Conservation (phyloP, 2,797 vertebrate genomes). For the Tokudaia muenninki region DNA sequence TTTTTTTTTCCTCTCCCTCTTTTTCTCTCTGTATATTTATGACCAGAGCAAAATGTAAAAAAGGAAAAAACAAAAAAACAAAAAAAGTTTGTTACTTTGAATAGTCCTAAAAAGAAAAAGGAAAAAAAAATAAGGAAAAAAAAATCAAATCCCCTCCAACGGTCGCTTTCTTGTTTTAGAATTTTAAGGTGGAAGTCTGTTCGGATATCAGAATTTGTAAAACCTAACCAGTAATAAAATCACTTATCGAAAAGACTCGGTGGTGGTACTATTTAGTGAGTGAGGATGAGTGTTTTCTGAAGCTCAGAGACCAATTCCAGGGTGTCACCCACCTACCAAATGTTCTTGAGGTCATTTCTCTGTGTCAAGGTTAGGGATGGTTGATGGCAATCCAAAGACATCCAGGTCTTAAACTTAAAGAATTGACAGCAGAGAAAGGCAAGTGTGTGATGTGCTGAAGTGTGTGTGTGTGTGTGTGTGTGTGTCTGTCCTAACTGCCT, state of each 20-base stretch:
- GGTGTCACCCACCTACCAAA: background rate
- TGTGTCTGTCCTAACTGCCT: background rate
- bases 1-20: conserved; percentile 86
- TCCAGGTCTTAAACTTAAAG: background rate
- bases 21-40: conserved; percentile 93
- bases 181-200: conserved; percentile 90
- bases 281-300: background rate
- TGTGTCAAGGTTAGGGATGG: background rate
- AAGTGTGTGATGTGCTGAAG: background rate
- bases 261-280: conserved; percentile 79
- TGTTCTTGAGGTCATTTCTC: background rate
- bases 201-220: conserved; percentile 92
- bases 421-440: background rate
- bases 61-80: conserved; percentile 69
- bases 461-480: background rate
- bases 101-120: conserved; percentile 86
- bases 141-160: conserved; percentile 85
- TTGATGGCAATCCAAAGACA: background rate
- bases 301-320: background rate
- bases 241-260: conserved; percentile 88
- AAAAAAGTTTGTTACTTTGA: conserved; percentile 91
- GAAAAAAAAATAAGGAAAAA: background rate
- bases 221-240: conserved; percentile 92
- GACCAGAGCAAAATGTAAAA: conserved; percentile 90
- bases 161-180: conserved; percentile 92